Evolutionary conservation across 2,888 invertebrate species (phyloP).

Genomic region (Trachelus tabidus): DNA sequence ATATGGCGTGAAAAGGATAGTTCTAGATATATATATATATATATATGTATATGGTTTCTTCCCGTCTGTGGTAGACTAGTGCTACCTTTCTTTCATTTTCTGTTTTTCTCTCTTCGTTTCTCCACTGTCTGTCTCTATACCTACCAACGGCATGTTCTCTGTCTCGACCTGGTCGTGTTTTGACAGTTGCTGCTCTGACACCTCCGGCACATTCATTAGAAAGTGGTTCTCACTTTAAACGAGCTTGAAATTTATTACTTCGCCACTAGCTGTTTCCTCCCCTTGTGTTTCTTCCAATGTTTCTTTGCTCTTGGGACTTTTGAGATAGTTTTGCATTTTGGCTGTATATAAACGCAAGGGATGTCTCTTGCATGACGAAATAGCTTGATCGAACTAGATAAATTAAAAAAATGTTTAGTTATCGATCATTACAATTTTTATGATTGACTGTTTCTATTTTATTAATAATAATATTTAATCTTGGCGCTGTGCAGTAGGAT

Average conservation of each 20-base stretch:
- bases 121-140: constrained; percentile 8
- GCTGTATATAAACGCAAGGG: background rate
- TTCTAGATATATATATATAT: constrained; percentile 24
- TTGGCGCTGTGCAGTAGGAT: background rate
- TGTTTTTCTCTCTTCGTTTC: constrained; percentile 19
- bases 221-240: constrained; percentile 58
- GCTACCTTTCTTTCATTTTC: constrained; percentile 36
- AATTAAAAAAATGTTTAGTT: background rate
- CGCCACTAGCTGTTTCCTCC: constrained; percentile 3
- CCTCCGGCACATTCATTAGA: constrained; percentile 64
- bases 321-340: background rate
- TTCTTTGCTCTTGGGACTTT: background rate
- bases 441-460: background rate
- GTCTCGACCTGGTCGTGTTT: constrained; percentile 55
- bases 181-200: constrained; percentile 67
- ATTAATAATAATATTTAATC: background rate
- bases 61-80: constrained; percentile 9
- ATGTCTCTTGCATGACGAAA: background rate
- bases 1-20: constrained; percentile 51
- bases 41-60: constrained; percentile 6
- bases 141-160: constrained; percentile 22
- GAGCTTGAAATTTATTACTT: background rate
- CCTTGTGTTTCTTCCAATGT: background rate
- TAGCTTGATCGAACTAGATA: background rate
- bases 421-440: background rate